Base-by-base conservation (phyloP, 2,888 invertebrate species). In the Himalopsyche kuldschensis region DNA sequence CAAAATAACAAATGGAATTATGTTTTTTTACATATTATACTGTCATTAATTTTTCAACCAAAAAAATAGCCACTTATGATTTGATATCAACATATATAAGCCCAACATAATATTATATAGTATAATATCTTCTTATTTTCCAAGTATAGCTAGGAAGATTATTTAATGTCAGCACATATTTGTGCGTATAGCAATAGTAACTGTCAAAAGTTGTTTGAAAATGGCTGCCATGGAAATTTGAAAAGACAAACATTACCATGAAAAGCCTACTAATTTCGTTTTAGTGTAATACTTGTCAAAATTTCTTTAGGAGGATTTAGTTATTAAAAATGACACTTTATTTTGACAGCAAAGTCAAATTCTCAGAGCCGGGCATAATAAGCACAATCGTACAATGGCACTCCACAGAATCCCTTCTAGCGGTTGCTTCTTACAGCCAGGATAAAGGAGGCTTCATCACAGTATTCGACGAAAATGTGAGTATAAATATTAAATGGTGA, bases 361-460 rank as follows among this genome's bases (percentile, higher is more conserved):
- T 95, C 89, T 91, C 93, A 75, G 96, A 96, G 88, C 89, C 90
- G 79, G 95, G 95, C 88, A 94, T 96, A n/a, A 94, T 97, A 79
- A 95, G 95, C 86, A 95, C 96, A n/a, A 93, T 94, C 86, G 94
- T 96, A 82, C 93, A 94, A 84, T 98, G 98, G 97, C 98, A 98
- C 90, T 93, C 94, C 41, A 94, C 94, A 84, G 93, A 95, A 87
- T 95, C 97, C 0, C 90, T 98, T 48, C 90, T 98, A 78, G 98
- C 97, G 27, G 94, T 98, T 5, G 96, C 97, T 8, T 95, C 97
- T 3, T 97, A 95, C 89, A 96, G 95, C 87, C 97, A 97, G 89
- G 96, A 97, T 87, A 95, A 95, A 88, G 97, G 98, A 32, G 98
- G 98, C 86, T 95, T 95, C 86, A 96, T 98, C 4, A 96, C 95